A percentile compares a stretch with the other conserved stretches of the same genome.
phyloP scores from a whole-genome alignment of 2,113 vertebrate genomes.

The Nannospalax galili region DNA sequence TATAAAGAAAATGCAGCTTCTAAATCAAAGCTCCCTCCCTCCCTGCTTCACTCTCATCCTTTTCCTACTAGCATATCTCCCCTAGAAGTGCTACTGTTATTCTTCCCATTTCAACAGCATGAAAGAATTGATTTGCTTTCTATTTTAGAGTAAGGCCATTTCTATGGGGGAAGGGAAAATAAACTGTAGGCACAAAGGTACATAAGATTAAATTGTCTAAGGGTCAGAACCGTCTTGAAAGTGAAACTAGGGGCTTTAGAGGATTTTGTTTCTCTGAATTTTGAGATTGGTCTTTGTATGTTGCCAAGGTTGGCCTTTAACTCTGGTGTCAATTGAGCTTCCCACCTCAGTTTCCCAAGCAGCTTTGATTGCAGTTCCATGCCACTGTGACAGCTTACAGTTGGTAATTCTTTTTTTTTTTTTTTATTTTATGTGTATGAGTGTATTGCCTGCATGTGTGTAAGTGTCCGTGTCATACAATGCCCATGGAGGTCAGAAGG shows the following conservation, averaged over 20 bases:
- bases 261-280: not conserved
- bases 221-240: not conserved
- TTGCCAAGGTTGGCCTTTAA: not conserved
- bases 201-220: not conserved
- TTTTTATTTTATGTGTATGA: too few relatives aligned
- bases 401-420: not conserved
- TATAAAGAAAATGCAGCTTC: not conserved
- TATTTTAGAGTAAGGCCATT: not conserved
- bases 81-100: not conserved
- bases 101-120: not conserved
- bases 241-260: not conserved
- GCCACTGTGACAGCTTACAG: not conserved
- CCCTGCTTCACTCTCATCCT: not conserved
- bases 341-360: not conserved
- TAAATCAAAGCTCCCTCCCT: not conserved
- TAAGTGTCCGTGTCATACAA: too few relatives aligned
- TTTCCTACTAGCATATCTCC: not conserved
- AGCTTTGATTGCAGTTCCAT: not conserved
- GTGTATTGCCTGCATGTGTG: too few relatives aligned
- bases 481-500: too few relatives aligned
- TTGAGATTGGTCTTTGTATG: not conserved
- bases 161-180: not conserved
- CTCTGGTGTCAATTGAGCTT: not conserved
- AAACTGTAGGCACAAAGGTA: not conserved
- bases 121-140: conserved; percentile 9